Conservation (phyloP, 2,113 vertebrate genomes). For the Ciconia maguari region DNA sequence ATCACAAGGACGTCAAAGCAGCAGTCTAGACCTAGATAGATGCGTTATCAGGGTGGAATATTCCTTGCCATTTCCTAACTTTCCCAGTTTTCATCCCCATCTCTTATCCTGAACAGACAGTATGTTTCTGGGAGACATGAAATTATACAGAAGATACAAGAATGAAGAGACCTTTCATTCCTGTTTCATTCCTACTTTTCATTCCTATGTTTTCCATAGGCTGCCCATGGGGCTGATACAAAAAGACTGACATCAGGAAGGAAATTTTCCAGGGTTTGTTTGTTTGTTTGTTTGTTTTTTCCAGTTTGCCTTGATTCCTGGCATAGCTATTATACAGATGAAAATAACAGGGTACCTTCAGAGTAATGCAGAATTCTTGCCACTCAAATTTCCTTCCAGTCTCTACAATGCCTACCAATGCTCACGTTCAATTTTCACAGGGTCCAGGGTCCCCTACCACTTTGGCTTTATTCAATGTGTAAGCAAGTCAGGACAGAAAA, state of each 20-base stretch:
- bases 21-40: neutral
- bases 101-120: neutral
- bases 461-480: neutral
- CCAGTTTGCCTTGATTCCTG: neutral
- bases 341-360: neutral
- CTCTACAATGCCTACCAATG: neutral
- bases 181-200: neutral
- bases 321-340: neutral
- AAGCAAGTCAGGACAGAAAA: neutral
- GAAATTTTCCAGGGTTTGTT: neutral
- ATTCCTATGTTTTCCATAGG: neutral
- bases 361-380: neutral
- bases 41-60: neutral
- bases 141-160: neutral
- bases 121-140: neutral
- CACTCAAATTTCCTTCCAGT: neutral
- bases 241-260: neutral
- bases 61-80: neutral
- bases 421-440: neutral
- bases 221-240: neutral
- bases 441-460: neutral
- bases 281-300: accelerated
- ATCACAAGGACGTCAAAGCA: neutral
- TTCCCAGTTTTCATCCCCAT: neutral
- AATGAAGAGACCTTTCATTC: neutral